Conservation (phyloP, 2,113 vertebrate species). For the Fukomys damarensis region DNA sequence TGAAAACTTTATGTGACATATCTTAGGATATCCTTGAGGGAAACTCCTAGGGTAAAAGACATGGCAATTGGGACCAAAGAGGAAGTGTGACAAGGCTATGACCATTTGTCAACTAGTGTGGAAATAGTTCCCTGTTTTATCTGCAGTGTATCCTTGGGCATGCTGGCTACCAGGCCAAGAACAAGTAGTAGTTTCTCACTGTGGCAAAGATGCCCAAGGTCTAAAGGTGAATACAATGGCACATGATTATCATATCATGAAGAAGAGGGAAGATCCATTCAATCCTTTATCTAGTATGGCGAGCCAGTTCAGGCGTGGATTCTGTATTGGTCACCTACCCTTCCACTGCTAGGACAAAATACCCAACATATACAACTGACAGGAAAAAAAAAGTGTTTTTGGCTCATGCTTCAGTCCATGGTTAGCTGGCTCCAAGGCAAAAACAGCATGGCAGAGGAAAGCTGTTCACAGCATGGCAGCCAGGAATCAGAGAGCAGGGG, state of each 20-base stretch:
- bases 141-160: background rate
- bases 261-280: background rate
- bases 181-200: background rate
- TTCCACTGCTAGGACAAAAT: background rate
- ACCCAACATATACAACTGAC: background rate
- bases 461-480: background rate
- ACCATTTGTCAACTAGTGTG: background rate
- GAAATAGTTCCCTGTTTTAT: background rate
- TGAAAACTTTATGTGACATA: background rate
- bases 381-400: background rate
- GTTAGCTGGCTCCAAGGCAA: background rate
- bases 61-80: too few species aligned
- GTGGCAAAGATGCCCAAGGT: background rate
- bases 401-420: background rate
- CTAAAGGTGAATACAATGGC: background rate
- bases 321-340: background rate
- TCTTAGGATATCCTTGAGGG: background rate
- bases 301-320: background rate
- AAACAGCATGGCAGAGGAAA: background rate
- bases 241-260: background rate
- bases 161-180: background rate
- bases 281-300: background rate
- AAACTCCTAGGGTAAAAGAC: background rate
- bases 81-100: background rate
- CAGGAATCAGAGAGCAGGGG: background rate